Conservation (phyloP, 2,113 vertebrate species). For the Sisor rabdophorus region DNA sequence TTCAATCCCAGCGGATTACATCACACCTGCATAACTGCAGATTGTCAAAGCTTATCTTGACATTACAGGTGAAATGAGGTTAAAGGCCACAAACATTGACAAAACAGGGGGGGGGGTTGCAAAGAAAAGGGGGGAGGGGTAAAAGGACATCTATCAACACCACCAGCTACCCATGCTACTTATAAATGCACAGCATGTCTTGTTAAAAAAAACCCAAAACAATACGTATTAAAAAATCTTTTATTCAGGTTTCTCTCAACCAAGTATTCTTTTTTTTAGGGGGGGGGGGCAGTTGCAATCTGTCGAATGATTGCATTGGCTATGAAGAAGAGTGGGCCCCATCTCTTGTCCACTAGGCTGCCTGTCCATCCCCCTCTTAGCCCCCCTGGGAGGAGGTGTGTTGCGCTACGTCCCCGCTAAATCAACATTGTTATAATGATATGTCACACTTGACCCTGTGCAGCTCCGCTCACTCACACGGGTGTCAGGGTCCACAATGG, state of each 20-base stretch:
- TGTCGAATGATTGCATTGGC: conserved; percentile 60
- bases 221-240: background rate
- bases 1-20: conserved; percentile 38
- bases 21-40: conserved; percentile 58
- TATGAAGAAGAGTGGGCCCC: conserved; percentile 63
- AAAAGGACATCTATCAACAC: conserved; percentile 3
- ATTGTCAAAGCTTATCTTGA: conserved; percentile 65
- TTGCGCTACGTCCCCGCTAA: conserved; percentile 75
- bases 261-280: background rate
- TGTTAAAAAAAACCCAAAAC: background rate
- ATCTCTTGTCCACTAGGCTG: conserved; percentile 61
- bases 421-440: conserved; percentile 87
- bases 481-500: conserved; percentile 81
- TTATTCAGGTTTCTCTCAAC: background rate
- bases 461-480: conserved; percentile 72
- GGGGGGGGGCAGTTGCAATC: conserved; percentile 61
- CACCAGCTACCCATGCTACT: background rate
- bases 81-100: conserved; percentile 65
- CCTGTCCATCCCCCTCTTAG: conserved; percentile 59
- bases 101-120: conserved; percentile 42
- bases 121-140: background rate
- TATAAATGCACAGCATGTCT: background rate
- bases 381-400: conserved; percentile 73
- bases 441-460: conserved; percentile 85
- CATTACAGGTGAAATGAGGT: conserved; percentile 58